Conservation (phyloP, 1,140 invertebrate species). For the Drosophila aff. region DNA sequence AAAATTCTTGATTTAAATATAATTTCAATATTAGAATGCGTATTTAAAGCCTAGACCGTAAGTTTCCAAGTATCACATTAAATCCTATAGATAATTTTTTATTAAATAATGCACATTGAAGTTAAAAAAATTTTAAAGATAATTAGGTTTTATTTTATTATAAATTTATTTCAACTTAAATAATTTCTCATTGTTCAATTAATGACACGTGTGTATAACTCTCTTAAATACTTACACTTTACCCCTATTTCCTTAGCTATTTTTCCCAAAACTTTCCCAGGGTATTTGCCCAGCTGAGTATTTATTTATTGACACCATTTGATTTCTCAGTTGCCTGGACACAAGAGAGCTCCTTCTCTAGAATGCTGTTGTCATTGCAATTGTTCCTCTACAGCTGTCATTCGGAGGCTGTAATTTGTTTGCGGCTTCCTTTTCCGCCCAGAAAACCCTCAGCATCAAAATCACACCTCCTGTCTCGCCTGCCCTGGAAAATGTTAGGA, state of each 20-base stretch:
- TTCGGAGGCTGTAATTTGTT: slow-evolving; percentile 74
- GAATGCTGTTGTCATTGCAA: slow-evolving; percentile 40
- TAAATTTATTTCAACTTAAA: too few species aligned
- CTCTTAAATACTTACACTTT: too few species aligned
- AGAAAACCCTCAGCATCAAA: slow-evolving; percentile 6
- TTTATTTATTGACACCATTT: slow-evolving; percentile 19
- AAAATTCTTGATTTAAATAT: background rate
- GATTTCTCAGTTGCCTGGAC: slow-evolving; percentile 11
- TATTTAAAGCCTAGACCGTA: too few species aligned
- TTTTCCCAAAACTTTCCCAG: background rate
- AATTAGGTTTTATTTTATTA: too few species aligned
- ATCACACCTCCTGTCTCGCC: slow-evolving; percentile 1
- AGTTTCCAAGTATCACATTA: too few species aligned
- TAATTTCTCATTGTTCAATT: too few species aligned
- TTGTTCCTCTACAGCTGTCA: slow-evolving; percentile 71
- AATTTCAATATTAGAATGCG: too few species aligned
- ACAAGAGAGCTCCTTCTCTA: slow-evolving; percentile 38
- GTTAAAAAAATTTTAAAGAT: too few species aligned
- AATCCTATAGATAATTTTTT: too few species aligned
- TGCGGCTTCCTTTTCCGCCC: slow-evolving; percentile 32
- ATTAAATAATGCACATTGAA: too few species aligned
- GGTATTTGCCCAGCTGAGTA: slow-evolving; percentile 22
- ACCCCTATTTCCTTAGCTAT: too few species aligned
- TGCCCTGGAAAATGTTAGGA: slow-evolving; percentile 3
- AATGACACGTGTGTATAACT: too few species aligned